Base-by-base conservation (phyloP, 2,797 vertebrate genomes). In the Pitangus sulphuratus region DNA sequence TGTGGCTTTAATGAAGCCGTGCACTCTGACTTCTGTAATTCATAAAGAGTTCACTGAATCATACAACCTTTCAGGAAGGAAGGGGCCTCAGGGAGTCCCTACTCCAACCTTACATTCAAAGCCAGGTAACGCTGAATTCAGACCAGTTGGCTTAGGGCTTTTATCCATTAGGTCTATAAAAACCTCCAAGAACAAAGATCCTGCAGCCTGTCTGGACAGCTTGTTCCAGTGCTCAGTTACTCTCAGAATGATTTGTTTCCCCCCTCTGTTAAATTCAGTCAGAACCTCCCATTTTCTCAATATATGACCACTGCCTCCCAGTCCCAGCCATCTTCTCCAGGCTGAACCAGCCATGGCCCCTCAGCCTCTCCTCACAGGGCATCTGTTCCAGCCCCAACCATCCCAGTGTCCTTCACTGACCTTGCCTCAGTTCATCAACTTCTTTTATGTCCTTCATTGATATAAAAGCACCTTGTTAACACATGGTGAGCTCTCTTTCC, bases 221-320 rank as follows among this genome's bases (percentile, higher is more conserved):
- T 71, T 82, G 9, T 57, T 64, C 9, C 61, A 74, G 21, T 31
- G 40, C 15, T 74, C 33, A 66, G 25, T 84, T 88, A 48, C 14
- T 12, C 5, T 58, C 30, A 42, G 14, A 42, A 19, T 28, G 16
- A 33, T 37, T 28, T 7, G 33, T 39, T 31, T n/a, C 26, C 1
- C 0, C 1, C 7, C n/a, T 9, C 26, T 1, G 0, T 77, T 54
- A 83, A 20, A 66, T 42, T 8, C 22, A 77, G 21, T 53, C 7
- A 1, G 22, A 65, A 33, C 8, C 33, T 87, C 25, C 28, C 28
- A 6, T 31, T 66, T 47, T 80, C 71, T 51, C 4, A 2, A 6
- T 56, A 15, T 51, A 47, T 56, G 44, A 47, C 21, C 20, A n/a
- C 42, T 45, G 45, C 8, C 37, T 86, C 33, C 61, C 8, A 57